Evolutionary conservation across 2,113 vertebrate genomes (phyloP).

Genomic region (Phycodurus eques): DNA sequence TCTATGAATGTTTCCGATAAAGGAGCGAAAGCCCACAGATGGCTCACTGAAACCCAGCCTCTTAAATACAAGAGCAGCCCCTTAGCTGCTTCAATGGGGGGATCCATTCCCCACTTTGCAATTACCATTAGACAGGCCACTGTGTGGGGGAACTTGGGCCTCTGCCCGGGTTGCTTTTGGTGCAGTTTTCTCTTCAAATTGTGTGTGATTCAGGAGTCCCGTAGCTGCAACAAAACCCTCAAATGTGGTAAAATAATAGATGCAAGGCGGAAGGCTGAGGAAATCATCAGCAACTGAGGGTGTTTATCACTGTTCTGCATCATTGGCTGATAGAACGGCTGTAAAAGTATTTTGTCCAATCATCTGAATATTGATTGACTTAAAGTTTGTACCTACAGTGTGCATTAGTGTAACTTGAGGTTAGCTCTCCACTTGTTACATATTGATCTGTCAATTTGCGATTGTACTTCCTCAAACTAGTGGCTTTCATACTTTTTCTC

Average conservation of each 20-base stretch:
- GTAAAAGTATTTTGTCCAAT: not conserved
- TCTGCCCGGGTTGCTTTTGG: constrained; percentile 34
- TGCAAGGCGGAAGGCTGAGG: constrained; percentile 21
- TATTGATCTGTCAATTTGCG: too few species aligned
- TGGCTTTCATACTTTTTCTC: too few species aligned
- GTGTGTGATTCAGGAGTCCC: constrained; percentile 44
- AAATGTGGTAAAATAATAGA: constrained; percentile 1
- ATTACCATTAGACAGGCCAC: constrained; percentile 53
- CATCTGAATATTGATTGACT: not conserved
- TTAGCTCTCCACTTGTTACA: too few species aligned
- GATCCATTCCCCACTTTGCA: constrained; percentile 48
- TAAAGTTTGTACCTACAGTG: too few species aligned
- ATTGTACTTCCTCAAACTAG: too few species aligned
- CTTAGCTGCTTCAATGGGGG: constrained; percentile 40
- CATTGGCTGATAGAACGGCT: not conserved
- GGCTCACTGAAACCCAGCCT: constrained; percentile 57
- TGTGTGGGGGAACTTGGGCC: constrained; percentile 40
- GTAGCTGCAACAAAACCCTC: constrained; percentile 4
- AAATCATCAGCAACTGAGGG: constrained; percentile 18
- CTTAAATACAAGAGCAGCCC: constrained; percentile 55
- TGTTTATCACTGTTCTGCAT: constrained; percentile 31
- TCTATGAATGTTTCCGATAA: not conserved
- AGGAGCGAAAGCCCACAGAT: constrained; percentile 56
- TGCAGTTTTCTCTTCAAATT: constrained; percentile 16
- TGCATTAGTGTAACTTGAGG: not conserved